A percentile compares a stretch with the other conserved stretches of the same genome.
Conservation (phyloP, 2,113 vertebrate species). For the Chionis minor region DNA sequence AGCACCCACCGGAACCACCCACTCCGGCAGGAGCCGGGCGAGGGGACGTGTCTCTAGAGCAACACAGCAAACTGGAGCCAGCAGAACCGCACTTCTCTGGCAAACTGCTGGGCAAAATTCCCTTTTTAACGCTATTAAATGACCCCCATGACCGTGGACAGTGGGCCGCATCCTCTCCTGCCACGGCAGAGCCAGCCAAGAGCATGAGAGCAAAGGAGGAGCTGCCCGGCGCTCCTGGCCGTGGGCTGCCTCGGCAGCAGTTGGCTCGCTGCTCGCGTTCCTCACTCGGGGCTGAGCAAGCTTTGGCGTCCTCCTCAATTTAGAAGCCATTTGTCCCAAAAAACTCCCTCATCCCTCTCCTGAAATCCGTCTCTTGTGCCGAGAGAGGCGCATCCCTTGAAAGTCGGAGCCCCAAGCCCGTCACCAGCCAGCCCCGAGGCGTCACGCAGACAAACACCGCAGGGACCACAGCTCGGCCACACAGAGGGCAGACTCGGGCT, state of each 20-base stretch:
- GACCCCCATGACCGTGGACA: neutral
- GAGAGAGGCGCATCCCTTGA: neutral
- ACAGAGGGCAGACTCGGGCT: neutral
- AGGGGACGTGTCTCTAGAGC: neutral
- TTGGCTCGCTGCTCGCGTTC: neutral
- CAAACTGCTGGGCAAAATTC: neutral
- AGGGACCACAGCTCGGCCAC: constrained; percentile 71
- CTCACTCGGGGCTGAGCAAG: neutral
- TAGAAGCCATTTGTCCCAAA: neutral
- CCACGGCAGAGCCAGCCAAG: neutral
- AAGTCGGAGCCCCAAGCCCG: neutral
- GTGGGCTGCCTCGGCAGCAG: neutral
- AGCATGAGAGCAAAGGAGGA: neutral
- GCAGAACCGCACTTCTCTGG: neutral
- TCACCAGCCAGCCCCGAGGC: neutral
- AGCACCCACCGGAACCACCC: neutral
- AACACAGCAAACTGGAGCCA: neutral
- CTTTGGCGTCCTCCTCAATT: neutral
- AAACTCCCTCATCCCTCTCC: neutral
- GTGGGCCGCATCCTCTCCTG: neutral
- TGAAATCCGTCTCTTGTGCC: neutral
- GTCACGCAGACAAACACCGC: constrained; percentile 40
- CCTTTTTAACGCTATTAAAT: neutral
- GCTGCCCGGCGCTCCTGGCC: neutral
- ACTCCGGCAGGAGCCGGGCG: neutral